phyloP scores from a whole-genome alignment of 2,797 vertebrate species.

The Hyperoplus lanceolatus region DNA sequence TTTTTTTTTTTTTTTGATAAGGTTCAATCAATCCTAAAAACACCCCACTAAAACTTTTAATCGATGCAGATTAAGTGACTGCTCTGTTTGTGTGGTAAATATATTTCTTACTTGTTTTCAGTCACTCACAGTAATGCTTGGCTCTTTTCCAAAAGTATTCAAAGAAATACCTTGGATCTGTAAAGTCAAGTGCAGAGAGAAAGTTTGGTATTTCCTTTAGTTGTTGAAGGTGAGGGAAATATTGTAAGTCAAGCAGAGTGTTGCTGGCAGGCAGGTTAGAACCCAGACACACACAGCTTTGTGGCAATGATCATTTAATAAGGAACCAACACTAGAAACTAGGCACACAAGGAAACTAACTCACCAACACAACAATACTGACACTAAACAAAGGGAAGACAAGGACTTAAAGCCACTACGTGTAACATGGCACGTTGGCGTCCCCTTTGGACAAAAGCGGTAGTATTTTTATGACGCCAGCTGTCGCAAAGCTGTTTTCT shows the following conservation, averaged over 20 bases:
- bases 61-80: background rate
- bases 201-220: conserved; percentile 27
- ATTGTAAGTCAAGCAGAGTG: conserved; percentile 35
- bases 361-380: too few relatives aligned
- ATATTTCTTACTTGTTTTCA: background rate
- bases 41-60: background rate
- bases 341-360: too few relatives aligned
- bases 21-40: background rate
- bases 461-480: too few relatives aligned
- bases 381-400: too few relatives aligned
- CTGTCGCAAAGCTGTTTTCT: too few relatives aligned
- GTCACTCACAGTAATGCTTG: conserved; percentile 9
- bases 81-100: background rate
- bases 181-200: conserved; percentile 11
- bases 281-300: too few relatives aligned
- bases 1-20: background rate
- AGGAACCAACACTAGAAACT: too few relatives aligned
- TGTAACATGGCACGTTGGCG: too few relatives aligned
- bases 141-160: background rate
- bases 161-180: conserved; percentile 7
- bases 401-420: too few relatives aligned
- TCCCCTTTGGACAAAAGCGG: too few relatives aligned
- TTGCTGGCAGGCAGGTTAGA: too few relatives aligned
- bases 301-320: too few relatives aligned
- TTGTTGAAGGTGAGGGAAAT: conserved; percentile 24